A percentile compares a stretch with the other conserved stretches of the same genome.
Evolutionary conservation across 2,113 vertebrate genomes (phyloP).

Genomic region (Microcebus lehilahytsara): DNA sequence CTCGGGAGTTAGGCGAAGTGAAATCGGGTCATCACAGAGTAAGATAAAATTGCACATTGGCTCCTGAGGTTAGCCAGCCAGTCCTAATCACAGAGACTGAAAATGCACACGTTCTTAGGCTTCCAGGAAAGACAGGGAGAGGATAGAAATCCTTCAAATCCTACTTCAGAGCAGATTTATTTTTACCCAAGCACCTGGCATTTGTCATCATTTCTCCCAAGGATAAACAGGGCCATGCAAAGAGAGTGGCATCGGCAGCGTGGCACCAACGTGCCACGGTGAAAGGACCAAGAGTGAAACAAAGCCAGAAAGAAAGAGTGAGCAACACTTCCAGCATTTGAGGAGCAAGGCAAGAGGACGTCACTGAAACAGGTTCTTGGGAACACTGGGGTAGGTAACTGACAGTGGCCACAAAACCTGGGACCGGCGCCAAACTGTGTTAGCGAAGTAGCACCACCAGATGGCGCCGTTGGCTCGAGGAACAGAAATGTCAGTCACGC

Average conservation of each 20-base stretch:
- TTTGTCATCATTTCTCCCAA: background rate
- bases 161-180: background rate
- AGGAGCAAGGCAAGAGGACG: background rate
- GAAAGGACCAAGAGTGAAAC: background rate
- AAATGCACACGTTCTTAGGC: background rate
- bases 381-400: rapidly evolving
- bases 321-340: background rate
- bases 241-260: background rate
- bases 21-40: background rate
- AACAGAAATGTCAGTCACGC: rapidly evolving
- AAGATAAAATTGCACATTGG: background rate
- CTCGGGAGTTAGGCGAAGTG: background rate
- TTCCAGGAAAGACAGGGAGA: background rate
- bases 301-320: background rate
- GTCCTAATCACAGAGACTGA: background rate
- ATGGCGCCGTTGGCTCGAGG: constrained; percentile 33
- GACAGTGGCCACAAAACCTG: background rate
- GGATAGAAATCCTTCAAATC: background rate
- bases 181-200: background rate
- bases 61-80: background rate
- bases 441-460: background rate
- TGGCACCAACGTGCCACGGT: background rate
- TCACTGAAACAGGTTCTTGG: background rate
- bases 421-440: rapidly evolving
- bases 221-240: background rate